These are phyloP conservation scores for Hycleus phaleratus DNA, from an alignment of 1,140 invertebrate genomes.

Conservation along the genomic window DNA sequence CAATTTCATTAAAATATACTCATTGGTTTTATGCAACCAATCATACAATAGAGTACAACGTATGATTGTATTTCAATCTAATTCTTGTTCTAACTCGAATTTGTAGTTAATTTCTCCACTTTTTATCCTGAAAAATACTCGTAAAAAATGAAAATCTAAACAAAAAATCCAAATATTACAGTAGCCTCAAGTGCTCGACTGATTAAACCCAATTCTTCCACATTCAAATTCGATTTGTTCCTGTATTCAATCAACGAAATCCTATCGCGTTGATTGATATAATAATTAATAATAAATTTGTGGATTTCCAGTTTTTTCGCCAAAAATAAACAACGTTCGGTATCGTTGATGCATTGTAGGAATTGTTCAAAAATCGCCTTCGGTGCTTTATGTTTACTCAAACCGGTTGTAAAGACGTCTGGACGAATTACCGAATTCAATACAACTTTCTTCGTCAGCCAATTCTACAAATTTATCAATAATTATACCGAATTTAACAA, in stretches of 20 bases:
- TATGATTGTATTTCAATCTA: too few relatives aligned
- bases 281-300: slow-evolving; percentile 44
- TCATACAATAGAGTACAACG: too few relatives aligned
- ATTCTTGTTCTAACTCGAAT: too few relatives aligned
- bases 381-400: slow-evolving; percentile 30
- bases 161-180: too few relatives aligned
- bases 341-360: slow-evolving; percentile 26
- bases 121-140: too few relatives aligned
- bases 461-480: slow-evolving; percentile 23
- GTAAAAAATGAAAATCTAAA: too few relatives aligned
- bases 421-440: slow-evolving; percentile 27
- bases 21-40: too few relatives aligned
- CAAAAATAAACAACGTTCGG: slow-evolving; percentile 22
- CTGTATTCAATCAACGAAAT: slow-evolving; percentile 42
- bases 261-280: slow-evolving; percentile 46
- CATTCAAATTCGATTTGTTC: background rate
- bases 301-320: slow-evolving; percentile 40
- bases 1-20: too few relatives aligned
- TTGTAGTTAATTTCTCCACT: too few relatives aligned
- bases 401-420: slow-evolving; percentile 25
- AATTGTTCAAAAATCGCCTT: slow-evolving; percentile 28
- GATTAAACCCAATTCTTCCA: too few relatives aligned
- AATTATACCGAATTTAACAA: too few relatives aligned
- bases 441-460: slow-evolving; percentile 29
- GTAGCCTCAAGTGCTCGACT: too few relatives aligned